Conservation (phyloP, 2,113 vertebrate genomes). For the Oryzias melastigma region DNA sequence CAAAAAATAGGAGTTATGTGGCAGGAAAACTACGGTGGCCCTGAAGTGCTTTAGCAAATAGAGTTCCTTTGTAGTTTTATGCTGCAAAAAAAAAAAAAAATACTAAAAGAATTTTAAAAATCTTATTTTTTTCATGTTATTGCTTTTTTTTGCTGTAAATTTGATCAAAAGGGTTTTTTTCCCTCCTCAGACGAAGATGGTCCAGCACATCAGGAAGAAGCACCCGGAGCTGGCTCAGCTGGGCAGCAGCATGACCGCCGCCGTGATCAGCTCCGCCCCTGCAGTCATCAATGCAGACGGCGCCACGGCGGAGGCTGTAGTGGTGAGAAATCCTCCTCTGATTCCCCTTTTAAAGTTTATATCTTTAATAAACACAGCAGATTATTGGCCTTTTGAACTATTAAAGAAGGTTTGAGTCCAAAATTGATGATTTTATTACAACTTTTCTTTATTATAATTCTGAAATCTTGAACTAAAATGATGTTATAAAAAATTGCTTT, state of each 20-base stretch:
- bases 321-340: constrained; percentile 79
- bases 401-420: too few species aligned
- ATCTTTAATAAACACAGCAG: not conserved
- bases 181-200: constrained; percentile 92
- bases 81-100: too few species aligned
- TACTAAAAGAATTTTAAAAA: not conserved
- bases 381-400: too few species aligned
- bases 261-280: constrained; percentile 87
- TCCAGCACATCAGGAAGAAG: constrained; percentile 98
- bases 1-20: too few species aligned
- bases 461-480: too few species aligned
- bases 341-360: not conserved
- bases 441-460: too few species aligned
- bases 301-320: constrained; percentile 85
- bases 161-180: too few species aligned
- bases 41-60: too few species aligned
- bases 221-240: constrained; percentile 91
- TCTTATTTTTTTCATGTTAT: not conserved
- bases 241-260: constrained; percentile 78
- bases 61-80: too few species aligned
- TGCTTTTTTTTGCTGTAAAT: not conserved
- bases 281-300: constrained; percentile 86
- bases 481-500: too few species aligned
- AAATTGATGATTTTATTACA: too few species aligned
- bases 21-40: too few species aligned